Conservation (phyloP, 2,113 vertebrate genomes). For the Amazona vittata region DNA sequence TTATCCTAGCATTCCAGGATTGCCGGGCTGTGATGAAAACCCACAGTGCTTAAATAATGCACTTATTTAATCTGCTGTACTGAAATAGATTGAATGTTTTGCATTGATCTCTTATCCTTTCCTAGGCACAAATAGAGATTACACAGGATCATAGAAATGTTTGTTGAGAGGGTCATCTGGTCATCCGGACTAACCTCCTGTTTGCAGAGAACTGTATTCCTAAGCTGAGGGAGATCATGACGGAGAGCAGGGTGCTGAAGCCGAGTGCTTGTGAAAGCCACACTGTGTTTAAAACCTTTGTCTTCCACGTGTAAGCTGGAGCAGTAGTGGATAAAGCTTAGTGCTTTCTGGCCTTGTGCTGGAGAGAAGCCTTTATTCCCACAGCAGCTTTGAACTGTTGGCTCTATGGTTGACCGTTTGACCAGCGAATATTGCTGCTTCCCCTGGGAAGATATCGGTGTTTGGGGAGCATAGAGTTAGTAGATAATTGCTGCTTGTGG, state of each 20-base stretch:
- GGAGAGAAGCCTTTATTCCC: neutral
- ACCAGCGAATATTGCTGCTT: neutral
- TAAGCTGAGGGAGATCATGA: neutral
- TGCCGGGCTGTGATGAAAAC: neutral
- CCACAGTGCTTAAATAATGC: neutral
- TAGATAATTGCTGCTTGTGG: neutral
- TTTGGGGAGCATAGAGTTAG: neutral
- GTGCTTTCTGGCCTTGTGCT: accelerated
- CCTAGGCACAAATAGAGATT: neutral
- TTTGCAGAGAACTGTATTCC: neutral
- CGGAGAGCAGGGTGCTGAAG: neutral
- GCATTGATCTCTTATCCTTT: no score
- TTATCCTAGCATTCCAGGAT: neutral
- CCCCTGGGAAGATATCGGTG: accelerated
- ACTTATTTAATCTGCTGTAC: neutral
- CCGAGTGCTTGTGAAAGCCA: neutral
- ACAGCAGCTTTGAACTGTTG: neutral
- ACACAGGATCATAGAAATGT: neutral
- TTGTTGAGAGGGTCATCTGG: neutral
- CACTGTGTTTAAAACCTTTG: neutral
- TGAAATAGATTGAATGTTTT: neutral
- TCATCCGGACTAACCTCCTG: neutral
- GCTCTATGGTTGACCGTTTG: neutral
- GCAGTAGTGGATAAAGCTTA: neutral
- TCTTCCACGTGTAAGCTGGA: neutral